Evolutionary conservation across 1,140 invertebrate species (phyloP).

Genomic region (Aphelenchoides fujianensis): DNA sequence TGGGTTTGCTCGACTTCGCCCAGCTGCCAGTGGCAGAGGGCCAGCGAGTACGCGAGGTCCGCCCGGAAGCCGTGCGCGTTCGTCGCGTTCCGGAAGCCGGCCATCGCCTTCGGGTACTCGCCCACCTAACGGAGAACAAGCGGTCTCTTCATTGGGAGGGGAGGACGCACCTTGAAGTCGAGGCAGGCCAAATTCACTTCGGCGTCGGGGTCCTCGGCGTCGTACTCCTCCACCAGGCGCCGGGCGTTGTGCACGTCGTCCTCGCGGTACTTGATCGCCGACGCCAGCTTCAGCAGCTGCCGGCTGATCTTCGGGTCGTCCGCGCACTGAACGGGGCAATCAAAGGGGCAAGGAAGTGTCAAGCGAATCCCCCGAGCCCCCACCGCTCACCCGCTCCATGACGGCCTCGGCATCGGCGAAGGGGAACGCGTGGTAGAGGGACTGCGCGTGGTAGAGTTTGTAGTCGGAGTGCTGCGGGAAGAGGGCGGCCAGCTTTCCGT

Average conservation of each 20-base stretch:
- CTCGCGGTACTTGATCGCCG: conserved; percentile 93
- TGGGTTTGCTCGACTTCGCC: conserved; percentile 87
- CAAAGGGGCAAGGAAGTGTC: conserved; percentile 76
- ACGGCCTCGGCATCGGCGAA: conserved; percentile 56
- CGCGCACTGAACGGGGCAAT: conserved; percentile 72
- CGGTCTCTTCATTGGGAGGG: conserved; percentile 67
- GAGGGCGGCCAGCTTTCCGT: conserved; percentile 83
- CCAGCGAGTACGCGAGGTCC: conserved; percentile 89
- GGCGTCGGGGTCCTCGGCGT: conserved; percentile 82
- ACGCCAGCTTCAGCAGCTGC: conserved; percentile 84
- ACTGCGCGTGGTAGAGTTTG: conserved; percentile 86
- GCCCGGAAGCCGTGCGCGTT: conserved; percentile 83
- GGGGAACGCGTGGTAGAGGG: conserved; percentile 66
- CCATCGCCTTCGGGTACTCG: conserved; percentile 83
- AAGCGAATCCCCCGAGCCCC: too few relatives aligned
- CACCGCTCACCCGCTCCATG: conserved; percentile 43
- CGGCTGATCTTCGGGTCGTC: conserved; percentile 72
- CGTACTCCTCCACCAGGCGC: conserved; percentile 84
- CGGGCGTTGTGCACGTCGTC: conserved; percentile 87
- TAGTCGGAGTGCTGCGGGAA: conserved; percentile 82
- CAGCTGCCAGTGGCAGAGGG: conserved; percentile 86
- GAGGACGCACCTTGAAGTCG: conserved; percentile 75
- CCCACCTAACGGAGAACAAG: conserved; percentile 71
- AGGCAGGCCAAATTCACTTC: conserved; percentile 94
- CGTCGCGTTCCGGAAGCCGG: conserved; percentile 83